These are phyloP conservation scores for Hydroisotoma schaefferi DNA, from an alignment of 2,888 invertebrate genomes.

Conservation along the genomic window DNA sequence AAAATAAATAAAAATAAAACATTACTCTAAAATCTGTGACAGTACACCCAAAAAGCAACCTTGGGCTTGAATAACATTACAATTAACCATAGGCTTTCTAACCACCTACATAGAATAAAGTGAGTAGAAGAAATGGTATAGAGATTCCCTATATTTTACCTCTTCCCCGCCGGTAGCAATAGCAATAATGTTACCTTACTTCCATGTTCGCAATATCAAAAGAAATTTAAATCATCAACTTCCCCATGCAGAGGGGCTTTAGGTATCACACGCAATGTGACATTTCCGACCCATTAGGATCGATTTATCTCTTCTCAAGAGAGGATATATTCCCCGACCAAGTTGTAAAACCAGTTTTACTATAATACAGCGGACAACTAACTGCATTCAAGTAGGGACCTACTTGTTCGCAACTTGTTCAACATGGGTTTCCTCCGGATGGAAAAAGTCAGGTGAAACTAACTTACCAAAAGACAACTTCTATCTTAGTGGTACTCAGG, in stretches of 20 bases:
- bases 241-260: no score
- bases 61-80: no score
- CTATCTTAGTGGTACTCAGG: background rate
- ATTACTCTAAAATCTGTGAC: no score
- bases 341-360: background rate
- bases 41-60: no score
- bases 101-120: no score
- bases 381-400: background rate
- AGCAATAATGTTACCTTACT: constrained; percentile 11
- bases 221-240: constrained; percentile 11
- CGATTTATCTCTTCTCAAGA: constrained; percentile 36
- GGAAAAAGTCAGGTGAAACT: constrained; percentile 23
- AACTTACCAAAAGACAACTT: constrained; percentile 10
- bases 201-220: constrained; percentile 9
- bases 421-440: background rate
- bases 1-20: no score
- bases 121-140: no score
- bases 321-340: background rate
- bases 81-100: no score
- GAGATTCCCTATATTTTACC: no score
- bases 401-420: background rate
- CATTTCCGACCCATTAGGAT: constrained; percentile 45
- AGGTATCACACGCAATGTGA: constrained; percentile 3
- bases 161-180: no score
- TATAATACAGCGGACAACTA: background rate